Conservation (phyloP, 2,888 invertebrate species). For the Boloria selene region DNA sequence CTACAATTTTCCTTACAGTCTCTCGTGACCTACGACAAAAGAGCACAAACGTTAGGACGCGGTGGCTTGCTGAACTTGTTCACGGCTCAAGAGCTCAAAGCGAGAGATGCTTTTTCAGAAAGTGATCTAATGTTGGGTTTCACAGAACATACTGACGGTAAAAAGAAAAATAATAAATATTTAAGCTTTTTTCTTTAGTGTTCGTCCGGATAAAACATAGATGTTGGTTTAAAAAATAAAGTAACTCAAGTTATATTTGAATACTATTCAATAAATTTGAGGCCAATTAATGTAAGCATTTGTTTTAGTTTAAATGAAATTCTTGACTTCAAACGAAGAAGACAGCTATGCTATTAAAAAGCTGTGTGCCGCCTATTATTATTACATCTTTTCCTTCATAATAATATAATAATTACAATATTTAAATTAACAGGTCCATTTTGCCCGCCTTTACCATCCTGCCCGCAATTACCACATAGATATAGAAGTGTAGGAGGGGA, state of each 20-base stretch:
- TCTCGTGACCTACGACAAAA: constrained; percentile 52
- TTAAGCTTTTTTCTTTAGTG: too few relatives aligned
- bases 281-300: too few relatives aligned
- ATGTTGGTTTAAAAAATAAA: too few relatives aligned
- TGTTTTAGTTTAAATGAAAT: too few relatives aligned
- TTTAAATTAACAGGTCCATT: constrained; percentile 56
- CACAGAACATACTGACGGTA: constrained; percentile 64
- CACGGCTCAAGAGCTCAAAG: constrained; percentile 63
- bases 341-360: neutral
- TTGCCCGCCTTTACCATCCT: constrained; percentile 65
- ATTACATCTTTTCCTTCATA: neutral
- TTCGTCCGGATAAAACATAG: too few relatives aligned
- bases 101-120: constrained; percentile 61
- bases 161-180: constrained; percentile 12
- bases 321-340: too few relatives aligned
- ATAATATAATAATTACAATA: too few relatives aligned
- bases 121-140: constrained; percentile 61
- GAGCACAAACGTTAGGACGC: constrained; percentile 51
- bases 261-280: too few relatives aligned
- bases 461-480: constrained; percentile 64
- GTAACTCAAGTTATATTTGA: too few relatives aligned
- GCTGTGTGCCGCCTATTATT: neutral
- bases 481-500: constrained; percentile 90
- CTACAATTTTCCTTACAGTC: constrained; percentile 49
- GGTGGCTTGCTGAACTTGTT: constrained; percentile 69